Evolutionary conservation across 92 coral and sea anemone species (phyloP), one percentile per base, ranked within the genome.

Genomic region (Bergia puertoricense): DNA sequence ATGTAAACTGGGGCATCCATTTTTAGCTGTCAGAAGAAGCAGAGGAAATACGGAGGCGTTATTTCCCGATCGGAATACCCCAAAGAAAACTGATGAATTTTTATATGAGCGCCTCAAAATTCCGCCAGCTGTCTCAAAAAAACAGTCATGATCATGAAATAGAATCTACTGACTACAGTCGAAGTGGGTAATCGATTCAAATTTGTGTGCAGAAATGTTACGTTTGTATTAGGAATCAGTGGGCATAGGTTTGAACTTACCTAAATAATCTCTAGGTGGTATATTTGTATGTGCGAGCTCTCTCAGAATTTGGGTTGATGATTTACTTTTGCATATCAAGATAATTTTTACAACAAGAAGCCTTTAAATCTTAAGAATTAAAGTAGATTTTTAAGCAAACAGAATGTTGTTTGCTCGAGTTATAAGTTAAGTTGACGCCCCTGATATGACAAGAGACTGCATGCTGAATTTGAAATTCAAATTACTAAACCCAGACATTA

Each of bases 1-100:
- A 93, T 88, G 46, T 90, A 93, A 77, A 93, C 89, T 39, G 94
- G 93, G 8, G 96, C 85, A 72, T 93, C 96, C 98, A 95, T 95
- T 78, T 72, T 89, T n/a, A 39, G 79, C 69, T 76, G 43, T 37
- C n/a, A 81, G 48, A 69, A 16, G 50, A 76, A 76, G 5, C 23
- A 8, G 57, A 74, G 43, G 43, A 45, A 79, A 79, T 20, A 20
- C 67, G 41, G 43, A 43, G 69, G 30, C 69, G 69, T 62, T 62
- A 18, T 18, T 22, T 6, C 20, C 14, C 10, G 59, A 54, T 54
- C 30, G 30, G 16, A 54, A 54, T 54, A 54, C 8, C 54, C 10
- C 11, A 54, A 54, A 54, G 18, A 54, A 11, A 54, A 54, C 59
- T 0, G 59, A 54, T 10, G 16, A 54, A 54, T 54, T 54, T 54